Conservation (phyloP, 2,888 invertebrate species). For the Stenodera caucasica region DNA sequence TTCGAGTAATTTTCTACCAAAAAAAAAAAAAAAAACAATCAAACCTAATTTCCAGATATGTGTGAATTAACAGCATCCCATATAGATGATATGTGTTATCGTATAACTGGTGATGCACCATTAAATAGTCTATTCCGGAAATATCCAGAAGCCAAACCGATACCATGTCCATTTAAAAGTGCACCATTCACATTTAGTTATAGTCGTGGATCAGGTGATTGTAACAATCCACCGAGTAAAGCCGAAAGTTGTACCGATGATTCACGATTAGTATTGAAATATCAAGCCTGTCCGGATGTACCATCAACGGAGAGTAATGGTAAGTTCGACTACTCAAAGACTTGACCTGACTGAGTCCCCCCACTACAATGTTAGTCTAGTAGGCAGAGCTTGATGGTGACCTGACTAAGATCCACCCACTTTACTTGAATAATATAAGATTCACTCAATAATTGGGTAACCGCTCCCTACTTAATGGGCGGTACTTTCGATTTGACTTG, state of each 20-base stretch:
- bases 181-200: conserved; percentile 83
- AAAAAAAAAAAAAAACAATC: not conserved
- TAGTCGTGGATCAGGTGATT: conserved; percentile 73
- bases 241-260: conserved; percentile 85
- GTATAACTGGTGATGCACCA: conserved; percentile 70
- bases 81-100: conserved; percentile 66
- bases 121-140: conserved; percentile 76
- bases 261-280: conserved; percentile 75
- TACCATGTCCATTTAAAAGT: conserved; percentile 74
- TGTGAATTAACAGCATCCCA: conserved; percentile 62
- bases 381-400: no score
- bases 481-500: no score
- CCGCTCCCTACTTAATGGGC: no score
- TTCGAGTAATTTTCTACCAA: not conserved
- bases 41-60: not conserved
- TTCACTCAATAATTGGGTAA: no score
- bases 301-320: conserved; percentile 76
- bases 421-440: no score
- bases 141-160: conserved; percentile 67
- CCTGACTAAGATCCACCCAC: no score
- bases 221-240: conserved; percentile 72
- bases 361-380: no score
- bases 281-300: conserved; percentile 82
- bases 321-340: conserved; percentile 49
- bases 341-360: no score